These are phyloP conservation scores for Odontesthes bonariensis DNA, from an alignment of 2,113 vertebrate genomes.

Conservation along the genomic window DNA sequence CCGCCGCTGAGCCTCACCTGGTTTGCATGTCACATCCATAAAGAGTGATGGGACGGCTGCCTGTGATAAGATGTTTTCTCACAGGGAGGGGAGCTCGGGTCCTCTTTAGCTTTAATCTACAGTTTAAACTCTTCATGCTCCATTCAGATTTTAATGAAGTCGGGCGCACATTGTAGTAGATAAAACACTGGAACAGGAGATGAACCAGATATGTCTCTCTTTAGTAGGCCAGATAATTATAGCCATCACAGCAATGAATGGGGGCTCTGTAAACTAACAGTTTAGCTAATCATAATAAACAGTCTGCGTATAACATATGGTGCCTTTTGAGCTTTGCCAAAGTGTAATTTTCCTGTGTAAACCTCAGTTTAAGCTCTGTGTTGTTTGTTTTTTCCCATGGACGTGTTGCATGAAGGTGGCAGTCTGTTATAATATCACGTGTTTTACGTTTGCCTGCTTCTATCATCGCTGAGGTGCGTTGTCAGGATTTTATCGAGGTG, in stretches of 20 bases:
- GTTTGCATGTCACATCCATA: slow-evolving; percentile 57
- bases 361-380: slow-evolving; percentile 25
- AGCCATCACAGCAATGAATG: slow-evolving; percentile 34
- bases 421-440: slow-evolving; percentile 12
- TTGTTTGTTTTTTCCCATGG: slow-evolving; percentile 32
- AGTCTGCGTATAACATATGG: slow-evolving; percentile 50
- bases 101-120: slow-evolving; percentile 32
- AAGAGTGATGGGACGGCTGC: slow-evolving; percentile 54
- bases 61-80: slow-evolving; percentile 29
- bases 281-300: slow-evolving; percentile 40
- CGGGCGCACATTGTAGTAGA: slow-evolving; percentile 11
- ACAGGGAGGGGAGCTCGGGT: neutral
- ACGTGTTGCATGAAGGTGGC: slow-evolving; percentile 49
- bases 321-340: slow-evolving; percentile 24
- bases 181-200: slow-evolving; percentile 10
- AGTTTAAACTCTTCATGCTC: slow-evolving; percentile 23
- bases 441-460: slow-evolving; percentile 24
- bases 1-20: slow-evolving; percentile 46
- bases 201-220: slow-evolving; percentile 31
- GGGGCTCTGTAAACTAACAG: slow-evolving; percentile 43
- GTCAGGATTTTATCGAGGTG: slow-evolving; percentile 1
- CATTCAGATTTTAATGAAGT: slow-evolving; percentile 32
- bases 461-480: neutral
- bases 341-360: slow-evolving; percentile 46
- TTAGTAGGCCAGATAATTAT: slow-evolving; percentile 40